Base-by-base conservation (phyloP, 2,888 invertebrate species). In the Pseudanteris insignis region DNA sequence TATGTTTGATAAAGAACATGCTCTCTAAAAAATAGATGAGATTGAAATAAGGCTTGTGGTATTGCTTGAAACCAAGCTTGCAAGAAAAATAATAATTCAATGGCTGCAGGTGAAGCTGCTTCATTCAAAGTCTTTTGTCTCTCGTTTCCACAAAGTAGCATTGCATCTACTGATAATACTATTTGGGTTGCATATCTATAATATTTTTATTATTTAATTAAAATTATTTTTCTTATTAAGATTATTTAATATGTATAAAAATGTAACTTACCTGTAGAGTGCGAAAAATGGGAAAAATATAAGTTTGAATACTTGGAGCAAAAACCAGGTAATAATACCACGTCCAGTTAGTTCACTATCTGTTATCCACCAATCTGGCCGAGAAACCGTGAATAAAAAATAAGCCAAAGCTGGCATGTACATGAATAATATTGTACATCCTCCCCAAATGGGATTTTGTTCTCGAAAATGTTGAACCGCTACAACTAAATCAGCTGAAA, bases 51-150 rank as follows among this genome's bases (percentile, higher is more conserved):
- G 28, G 88, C 85, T 77, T 90, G 89, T 0, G 91, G 92, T 0
- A 88, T 88, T 1, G 89, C 86, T 72, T 92, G 91, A 6, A 89
- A 81, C 79, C 89, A 91, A 1, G 90, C 88, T 76, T 91, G 91
- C 7, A 91, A 82, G 68, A 92, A 89, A 43, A 89, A 84, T 72
- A 91, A 91, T 21, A 91, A 81, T 74, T 92, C 91, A 65, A 88
- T 84, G n/a, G 86, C 85, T 12, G 89, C 87, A 1, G 89, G 86
- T 43, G 85, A 83, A 12, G 85, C 83, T 2, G 87, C 86, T 51
- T 83, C 81, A 5, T 80, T 70, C 33, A 90, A 73, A 7, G 89
- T 87, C 59, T 86, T 84, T 8, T 84, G 84, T 59, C 86, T 84
- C 26, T 83, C 82, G 28, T 87, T 84, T 62, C 88, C 86, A 7